Base-by-base conservation (phyloP, 2,888 invertebrate genomes). In the Drosophila neotestacea region DNA sequence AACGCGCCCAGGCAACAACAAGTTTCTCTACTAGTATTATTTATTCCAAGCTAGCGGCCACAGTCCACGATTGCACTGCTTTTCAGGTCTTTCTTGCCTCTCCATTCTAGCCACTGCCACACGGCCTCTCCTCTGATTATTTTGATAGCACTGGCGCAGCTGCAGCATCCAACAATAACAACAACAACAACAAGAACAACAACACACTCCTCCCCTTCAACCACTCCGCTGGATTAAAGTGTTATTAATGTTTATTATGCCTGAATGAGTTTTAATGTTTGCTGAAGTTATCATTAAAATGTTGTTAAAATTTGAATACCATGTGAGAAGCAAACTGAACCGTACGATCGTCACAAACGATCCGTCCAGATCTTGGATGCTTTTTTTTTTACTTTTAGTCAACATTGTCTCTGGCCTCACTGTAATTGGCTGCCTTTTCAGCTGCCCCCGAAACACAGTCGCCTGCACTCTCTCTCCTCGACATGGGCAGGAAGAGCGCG, bases 211-310 rank as follows among this genome's bases (percentile, higher is more conserved):
- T 30, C 46, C 47, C 47, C 34, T 41, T 28, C 16, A 44, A 13
- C 61, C 63, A 48, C 61, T 48, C 56, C 59, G 73, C 63, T 73
- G 83, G 90, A 91, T 88, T 88, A 90, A 91, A 90, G 87, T 91
- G 90, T 90, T 90, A 90, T 91, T 90, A 91, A 89, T 90, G 91
- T 88, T 90, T 90, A 90, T 91, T 90, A 89, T 78, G 83, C 75
- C 85, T 81, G 91, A 91, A 90, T 91, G 89, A 87, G 91, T 89
- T 91, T 91, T 90, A 91, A 91, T 90, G 89, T 88, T 88, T 81
- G 79, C 82, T 81, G 82, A 89, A 90, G 89, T 87, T 81, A 90
- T 90, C 89, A 90, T 90, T 90, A 90, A 91, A 90, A 88, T 83
- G 88, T 84, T 90, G 90, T 88, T 86, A 89, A 89, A 88, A 86